These are phyloP conservation scores for Blomia tropicalis DNA, from an alignment of 2,888 invertebrate genomes.

Conservation along the genomic window DNA sequence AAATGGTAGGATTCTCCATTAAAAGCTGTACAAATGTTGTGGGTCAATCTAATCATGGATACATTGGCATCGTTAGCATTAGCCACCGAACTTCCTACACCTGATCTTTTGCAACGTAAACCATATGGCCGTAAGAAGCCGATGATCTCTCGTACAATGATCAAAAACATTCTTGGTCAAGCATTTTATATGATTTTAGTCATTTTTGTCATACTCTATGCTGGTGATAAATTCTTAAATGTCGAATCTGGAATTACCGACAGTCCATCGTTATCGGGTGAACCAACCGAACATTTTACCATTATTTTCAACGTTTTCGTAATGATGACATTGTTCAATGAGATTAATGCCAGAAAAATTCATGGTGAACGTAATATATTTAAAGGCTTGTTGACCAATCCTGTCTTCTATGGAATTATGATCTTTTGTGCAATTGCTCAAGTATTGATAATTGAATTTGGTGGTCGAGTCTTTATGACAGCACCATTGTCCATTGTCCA, in stretches of 20 bases:
- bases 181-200: slow-evolving; percentile 43
- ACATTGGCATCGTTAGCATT: slow-evolving; percentile 40
- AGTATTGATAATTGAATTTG: slow-evolving; percentile 89
- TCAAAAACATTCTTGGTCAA: slow-evolving; percentile 45
- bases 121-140: slow-evolving; percentile 44
- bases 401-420: slow-evolving; percentile 97
- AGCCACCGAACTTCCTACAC: slow-evolving; percentile 39
- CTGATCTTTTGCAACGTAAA: slow-evolving; percentile 38
- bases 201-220: slow-evolving; percentile 42
- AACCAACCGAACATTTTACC: slow-evolving; percentile 88
- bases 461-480: slow-evolving; percentile 91
- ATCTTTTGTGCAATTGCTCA: slow-evolving; percentile 81
- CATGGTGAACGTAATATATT: slow-evolving; percentile 97
- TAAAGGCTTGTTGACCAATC: slow-evolving; percentile 88
- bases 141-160: slow-evolving; percentile 43
- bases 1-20: no score
- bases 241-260: slow-evolving; percentile 37
- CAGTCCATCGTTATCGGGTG: slow-evolving; percentile 48
- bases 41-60: slow-evolving; percentile 41
- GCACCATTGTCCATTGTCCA: slow-evolving; percentile 76
- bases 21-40: slow-evolving; percentile 53
- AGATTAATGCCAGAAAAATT: slow-evolving; percentile 98
- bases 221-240: slow-evolving; percentile 34
- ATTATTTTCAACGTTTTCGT: slow-evolving; percentile 99
- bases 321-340: slow-evolving; percentile 99